Evolutionary conservation across 2,113 vertebrate genomes (phyloP).

Genomic region (Podarcis cretensis): DNA sequence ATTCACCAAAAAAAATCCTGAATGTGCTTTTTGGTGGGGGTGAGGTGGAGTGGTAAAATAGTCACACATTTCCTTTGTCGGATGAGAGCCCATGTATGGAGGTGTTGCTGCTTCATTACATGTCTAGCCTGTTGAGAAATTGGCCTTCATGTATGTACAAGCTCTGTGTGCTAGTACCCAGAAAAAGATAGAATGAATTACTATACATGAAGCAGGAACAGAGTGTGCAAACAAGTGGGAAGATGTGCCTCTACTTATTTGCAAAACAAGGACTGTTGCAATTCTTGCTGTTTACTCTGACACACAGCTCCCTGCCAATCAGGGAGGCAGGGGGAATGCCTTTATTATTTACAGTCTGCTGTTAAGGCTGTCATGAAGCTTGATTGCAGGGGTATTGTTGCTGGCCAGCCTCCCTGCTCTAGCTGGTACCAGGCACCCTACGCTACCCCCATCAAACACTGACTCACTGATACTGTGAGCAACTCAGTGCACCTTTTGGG

Average conservation of each 20-base stretch:
- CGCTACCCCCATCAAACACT: conserved; percentile 75
- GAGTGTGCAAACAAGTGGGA: rapidly evolving
- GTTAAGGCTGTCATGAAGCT: conserved; percentile 70
- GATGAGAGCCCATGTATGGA: not conserved
- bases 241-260: conserved; percentile 47
- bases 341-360: conserved; percentile 74
- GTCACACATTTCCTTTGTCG: not conserved
- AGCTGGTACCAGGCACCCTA: conserved; percentile 84
- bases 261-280: conserved; percentile 43
- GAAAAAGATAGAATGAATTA: not conserved
- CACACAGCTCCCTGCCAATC: conserved; percentile 35
- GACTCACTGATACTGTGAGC: conserved; percentile 70
- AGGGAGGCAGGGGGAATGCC: conserved; percentile 51
- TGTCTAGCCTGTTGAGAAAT: conserved; percentile 1
- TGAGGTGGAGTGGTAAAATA: no score
- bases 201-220: conserved; percentile 27
- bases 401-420: conserved; percentile 74
- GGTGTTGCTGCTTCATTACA: not conserved
- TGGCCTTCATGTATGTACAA: not conserved
- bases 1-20: no score
- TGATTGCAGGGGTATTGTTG: conserved; percentile 69
- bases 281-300: conserved; percentile 63
- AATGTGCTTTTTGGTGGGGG: no score
- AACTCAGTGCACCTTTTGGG: conserved; percentile 68
- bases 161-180: not conserved